Base-by-base conservation (phyloP, 2,888 invertebrate species). In the Nemotelus nigrinus region DNA sequence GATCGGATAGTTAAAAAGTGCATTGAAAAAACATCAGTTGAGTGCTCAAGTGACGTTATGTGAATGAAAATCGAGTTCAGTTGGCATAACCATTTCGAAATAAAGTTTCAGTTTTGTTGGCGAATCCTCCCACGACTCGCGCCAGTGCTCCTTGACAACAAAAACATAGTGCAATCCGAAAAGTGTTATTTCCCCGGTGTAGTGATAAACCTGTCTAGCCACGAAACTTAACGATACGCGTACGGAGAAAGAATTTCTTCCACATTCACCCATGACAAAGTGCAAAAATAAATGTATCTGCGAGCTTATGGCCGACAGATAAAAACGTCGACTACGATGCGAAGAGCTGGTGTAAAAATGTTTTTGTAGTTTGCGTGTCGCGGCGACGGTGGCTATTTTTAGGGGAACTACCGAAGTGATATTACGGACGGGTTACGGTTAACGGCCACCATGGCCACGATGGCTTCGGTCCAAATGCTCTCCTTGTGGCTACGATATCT, bases 381-480 rank as follows among this genome's bases (percentile, higher is more conserved):
- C 72, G 65, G 39, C 68, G 63, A 3, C 63, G 63, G 63, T 55
- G 55, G 50, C 60, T 48, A 63, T 63, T 74, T 74, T 60, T 74
- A 48, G 39, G 60, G 63, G 48, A 63, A 8, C 48, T n/a, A 57
- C 4, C 71, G 55, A 55, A 65, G 47, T 10, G 7, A 47, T 53
- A 41, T 50, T 7, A 4, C 39, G 50, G 25, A 68, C 50, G 10
- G 7, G 8, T 48, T 41, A 55, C 70, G 47, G 70, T 43, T 70
- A 39, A 39, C 63, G 43, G 41, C 63, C 43, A 43, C 41, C 63
- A 55, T 55, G 70, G 70, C 53, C 10, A 70, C 25, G 5, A 77
- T 77, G 77, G 77, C 71, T 60, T 43, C 67, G 50, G 50, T 76
- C 78, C 78, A 78, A 76, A 68, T 60, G 60, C 10, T 70, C 25